Base-by-base conservation (phyloP, 37 sponge, comb jelly and placozoan species). In the Geodia barretti region DNA sequence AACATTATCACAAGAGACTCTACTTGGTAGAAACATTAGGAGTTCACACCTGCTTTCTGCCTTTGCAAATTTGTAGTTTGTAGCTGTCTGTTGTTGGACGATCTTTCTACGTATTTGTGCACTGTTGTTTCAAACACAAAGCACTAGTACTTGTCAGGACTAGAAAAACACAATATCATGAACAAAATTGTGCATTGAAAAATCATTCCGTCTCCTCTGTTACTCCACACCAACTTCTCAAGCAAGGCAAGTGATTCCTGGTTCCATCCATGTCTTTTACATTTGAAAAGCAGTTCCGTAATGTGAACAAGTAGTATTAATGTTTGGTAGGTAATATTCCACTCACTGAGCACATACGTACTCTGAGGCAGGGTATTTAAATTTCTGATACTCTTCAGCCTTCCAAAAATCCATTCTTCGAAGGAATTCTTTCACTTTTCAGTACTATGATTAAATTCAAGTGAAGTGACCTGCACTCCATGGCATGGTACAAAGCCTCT, bases 131-230 rank as follows among this genome's bases (percentile, higher is more conserved):
- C 78, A 60, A 70, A 84, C 32, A 34, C 28, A 61, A 54, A 84
- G 66, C 85, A 84, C 85, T 78, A 84, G 32, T 54, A 84, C 59
- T 84, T 84, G 61, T 84, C 77, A 42, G 85, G 85, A 70, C 39
- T 36, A 23, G 78, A 76, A 70, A 77, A 77, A 21, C 85, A 39
- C 60, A 64, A 37, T 21, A 84, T 77, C 68, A 63, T 84, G 85
- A 3, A 76, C 33, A 29, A 77, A 77, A 40, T 84, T 77, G 38
- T 84, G 62, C 33, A 84, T 42, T 24, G 70, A 65, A 42, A 28
- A 70, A 17, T 77, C 85, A 77, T 69, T 84, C 60, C 0, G 60
- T 19, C 58, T 77, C 78, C 34, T 84, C 77, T 54, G 62, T 58
- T 40, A 70, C 70, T 26, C 72, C 43, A 77, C 58, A 84, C 68